These are phyloP conservation scores for Pseudomyrmex pallidus DNA, from an alignment of 1,140 invertebrate genomes.

Conservation along the genomic window DNA sequence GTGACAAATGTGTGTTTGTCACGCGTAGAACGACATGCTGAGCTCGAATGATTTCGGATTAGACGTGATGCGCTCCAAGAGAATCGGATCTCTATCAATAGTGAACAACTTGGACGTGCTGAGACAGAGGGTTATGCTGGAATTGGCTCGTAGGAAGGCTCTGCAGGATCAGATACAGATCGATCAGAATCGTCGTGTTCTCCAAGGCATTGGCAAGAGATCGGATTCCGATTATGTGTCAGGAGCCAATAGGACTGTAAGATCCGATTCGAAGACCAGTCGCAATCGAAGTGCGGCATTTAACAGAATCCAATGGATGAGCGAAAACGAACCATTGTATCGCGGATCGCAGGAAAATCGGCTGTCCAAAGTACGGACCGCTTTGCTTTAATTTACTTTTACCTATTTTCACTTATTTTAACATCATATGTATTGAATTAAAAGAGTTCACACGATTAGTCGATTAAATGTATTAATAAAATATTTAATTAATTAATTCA, in stretches of 20 bases:
- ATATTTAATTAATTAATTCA: too few species aligned
- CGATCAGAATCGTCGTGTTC: slow-evolving; percentile 79
- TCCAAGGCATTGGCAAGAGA: slow-evolving; percentile 81
- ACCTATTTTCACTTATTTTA: background rate
- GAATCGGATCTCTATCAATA: slow-evolving; percentile 86
- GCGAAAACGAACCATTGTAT: slow-evolving; percentile 66
- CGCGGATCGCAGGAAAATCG: slow-evolving; percentile 60
- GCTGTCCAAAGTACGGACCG: slow-evolving; percentile 47
- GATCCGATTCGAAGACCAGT: slow-evolving; percentile 22
- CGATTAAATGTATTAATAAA: too few species aligned
- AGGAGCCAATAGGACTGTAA: background rate
- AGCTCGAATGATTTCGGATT: slow-evolving; percentile 54
- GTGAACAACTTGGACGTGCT: slow-evolving; percentile 87
- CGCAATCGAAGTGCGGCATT: slow-evolving; percentile 2
- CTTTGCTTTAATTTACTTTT: background rate
- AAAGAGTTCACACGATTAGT: background rate
- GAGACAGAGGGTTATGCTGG: slow-evolving; percentile 85
- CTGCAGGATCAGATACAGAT: slow-evolving; percentile 84
- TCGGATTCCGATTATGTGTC: slow-evolving; percentile 65
- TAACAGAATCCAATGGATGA: slow-evolving; percentile 66
- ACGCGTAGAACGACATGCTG: slow-evolving; percentile 61
- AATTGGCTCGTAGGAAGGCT: slow-evolving; percentile 86
- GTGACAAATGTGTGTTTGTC: background rate
- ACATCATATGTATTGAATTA: background rate
- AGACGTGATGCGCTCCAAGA: slow-evolving; percentile 72